These are phyloP conservation scores for Papilio elwesi DNA, from an alignment of 2,888 invertebrate species.

Conservation along the genomic window DNA sequence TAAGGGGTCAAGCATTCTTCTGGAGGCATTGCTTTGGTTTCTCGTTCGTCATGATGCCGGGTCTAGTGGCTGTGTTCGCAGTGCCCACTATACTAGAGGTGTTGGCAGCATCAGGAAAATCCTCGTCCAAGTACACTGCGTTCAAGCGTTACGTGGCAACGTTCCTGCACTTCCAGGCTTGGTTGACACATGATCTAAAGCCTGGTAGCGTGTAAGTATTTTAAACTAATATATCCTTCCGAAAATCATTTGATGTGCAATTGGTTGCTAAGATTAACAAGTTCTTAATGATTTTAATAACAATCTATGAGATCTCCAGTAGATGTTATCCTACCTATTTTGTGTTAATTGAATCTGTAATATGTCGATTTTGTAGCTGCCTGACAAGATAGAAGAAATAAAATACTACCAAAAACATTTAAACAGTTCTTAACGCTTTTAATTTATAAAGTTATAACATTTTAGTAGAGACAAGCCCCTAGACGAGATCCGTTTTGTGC, in stretches of 20 bases:
- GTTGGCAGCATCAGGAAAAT: constrained; percentile 86
- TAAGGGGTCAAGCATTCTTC: constrained; percentile 82
- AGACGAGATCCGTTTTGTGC: no score
- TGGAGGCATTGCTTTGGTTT: constrained; percentile 86
- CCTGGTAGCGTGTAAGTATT: constrained; percentile 72
- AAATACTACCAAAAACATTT: no score
- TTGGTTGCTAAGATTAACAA: no score
- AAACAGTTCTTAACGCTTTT: no score
- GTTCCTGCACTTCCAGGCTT: constrained; percentile 86
- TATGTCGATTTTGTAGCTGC: no score
- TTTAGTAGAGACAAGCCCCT: no score
- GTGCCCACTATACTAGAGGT: constrained; percentile 87
- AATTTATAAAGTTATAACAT: no score
- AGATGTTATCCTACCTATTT: no score
- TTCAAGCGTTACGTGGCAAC: constrained; percentile 89
- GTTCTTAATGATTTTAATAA: no score
- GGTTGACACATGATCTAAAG: constrained; percentile 87
- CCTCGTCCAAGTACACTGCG: constrained; percentile 84
- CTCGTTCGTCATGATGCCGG: constrained; percentile 87
- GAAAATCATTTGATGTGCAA: neutral
- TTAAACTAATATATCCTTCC: neutral
- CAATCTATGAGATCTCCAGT: no score
- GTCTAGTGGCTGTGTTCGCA: constrained; percentile 87
- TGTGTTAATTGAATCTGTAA: no score
- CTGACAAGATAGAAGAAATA: no score